A percentile compares a stretch with the other conserved stretches of the same genome.
These are phyloP conservation scores for Panagrolaimus sp. DNA, from an alignment of 1,140 invertebrate genomes.

Conservation along the genomic window DNA sequence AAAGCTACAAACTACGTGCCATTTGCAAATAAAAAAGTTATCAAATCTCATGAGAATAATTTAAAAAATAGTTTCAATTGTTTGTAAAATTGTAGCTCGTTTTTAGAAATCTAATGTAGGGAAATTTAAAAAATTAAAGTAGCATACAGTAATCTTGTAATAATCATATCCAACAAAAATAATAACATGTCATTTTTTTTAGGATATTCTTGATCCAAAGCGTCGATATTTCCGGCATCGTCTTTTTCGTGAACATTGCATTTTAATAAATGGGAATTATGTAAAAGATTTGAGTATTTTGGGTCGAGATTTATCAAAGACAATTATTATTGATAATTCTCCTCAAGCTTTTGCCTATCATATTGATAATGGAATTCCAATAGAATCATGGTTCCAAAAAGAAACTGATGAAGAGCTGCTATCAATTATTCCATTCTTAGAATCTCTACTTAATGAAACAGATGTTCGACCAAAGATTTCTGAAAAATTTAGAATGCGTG, in stretches of 20 bases:
- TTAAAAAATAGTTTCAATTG: constrained; percentile 64
- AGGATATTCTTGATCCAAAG: constrained; percentile 80
- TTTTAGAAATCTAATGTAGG: constrained; percentile 63
- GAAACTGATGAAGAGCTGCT: constrained; percentile 80
- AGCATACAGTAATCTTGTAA: too few species aligned
- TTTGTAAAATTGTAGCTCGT: constrained; percentile 78
- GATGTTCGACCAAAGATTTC: constrained; percentile 37
- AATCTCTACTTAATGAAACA: constrained; percentile 66
- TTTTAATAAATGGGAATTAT: constrained; percentile 84
- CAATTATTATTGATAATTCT: constrained; percentile 86
- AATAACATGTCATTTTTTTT: too few species aligned
- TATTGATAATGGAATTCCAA: constrained; percentile 91
- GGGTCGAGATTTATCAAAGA: constrained; percentile 82
- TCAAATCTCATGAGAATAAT: not conserved
- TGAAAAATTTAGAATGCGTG: constrained; percentile 36
- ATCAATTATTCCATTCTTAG: constrained; percentile 85
- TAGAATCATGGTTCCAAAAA: constrained; percentile 94
- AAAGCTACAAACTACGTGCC: too few species aligned
- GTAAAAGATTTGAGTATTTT: constrained; percentile 90
- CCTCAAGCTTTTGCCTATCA: constrained; percentile 85
- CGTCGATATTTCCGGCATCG: constrained; percentile 74
- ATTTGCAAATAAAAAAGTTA: too few species aligned
- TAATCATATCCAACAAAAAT: too few species aligned
- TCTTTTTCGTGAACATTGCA: constrained; percentile 87
- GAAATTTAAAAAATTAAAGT: too few species aligned